These are phyloP conservation scores for Cebuella pygmaea DNA, from an alignment of 2,797 vertebrate genomes.

Conservation along the genomic window DNA sequence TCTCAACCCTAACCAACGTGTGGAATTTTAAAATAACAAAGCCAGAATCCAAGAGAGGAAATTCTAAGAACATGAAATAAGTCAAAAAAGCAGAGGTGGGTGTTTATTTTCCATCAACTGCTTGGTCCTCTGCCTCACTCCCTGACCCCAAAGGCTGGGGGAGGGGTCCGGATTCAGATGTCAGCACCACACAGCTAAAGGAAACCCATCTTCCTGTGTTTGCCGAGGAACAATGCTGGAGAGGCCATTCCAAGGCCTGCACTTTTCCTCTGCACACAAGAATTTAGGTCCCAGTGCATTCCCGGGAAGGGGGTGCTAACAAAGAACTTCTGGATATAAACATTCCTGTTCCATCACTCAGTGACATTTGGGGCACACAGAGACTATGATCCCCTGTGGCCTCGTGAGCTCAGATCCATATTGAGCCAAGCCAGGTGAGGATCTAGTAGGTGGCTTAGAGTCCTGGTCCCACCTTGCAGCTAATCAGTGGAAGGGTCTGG, in stretches of 20 bases:
- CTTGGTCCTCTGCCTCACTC: neutral
- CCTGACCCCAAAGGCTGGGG: neutral
- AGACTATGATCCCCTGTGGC: neutral
- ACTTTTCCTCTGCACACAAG: conserved; percentile 71
- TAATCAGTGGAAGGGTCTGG: neutral
- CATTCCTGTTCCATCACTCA: neutral
- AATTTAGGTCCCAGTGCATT: conserved; percentile 55
- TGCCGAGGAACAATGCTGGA: conserved; percentile 73
- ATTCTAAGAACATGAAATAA: conserved; percentile 87
- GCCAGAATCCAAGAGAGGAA: conserved; percentile 78
- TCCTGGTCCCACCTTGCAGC: neutral
- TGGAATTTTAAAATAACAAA: conserved; percentile 66
- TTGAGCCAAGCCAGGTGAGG: neutral
- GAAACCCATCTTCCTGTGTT: conserved; percentile 76
- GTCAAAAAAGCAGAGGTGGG: conserved; percentile 64
- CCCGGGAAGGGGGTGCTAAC: neutral
- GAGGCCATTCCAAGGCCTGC: conserved; percentile 54
- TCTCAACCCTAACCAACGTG: conserved; percentile 76
- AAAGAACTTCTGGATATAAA: conserved; percentile 55
- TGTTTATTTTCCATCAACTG: conserved; percentile 67
- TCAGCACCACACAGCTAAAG: conserved; percentile 54
- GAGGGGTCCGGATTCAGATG: conserved; percentile 47
- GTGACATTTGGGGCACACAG: neutral
- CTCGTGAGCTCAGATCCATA: neutral
- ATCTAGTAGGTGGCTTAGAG: neutral